These are phyloP conservation scores for Cerceris ruficornis DNA, from an alignment of 2,888 invertebrate species.

Conservation along the genomic window DNA sequence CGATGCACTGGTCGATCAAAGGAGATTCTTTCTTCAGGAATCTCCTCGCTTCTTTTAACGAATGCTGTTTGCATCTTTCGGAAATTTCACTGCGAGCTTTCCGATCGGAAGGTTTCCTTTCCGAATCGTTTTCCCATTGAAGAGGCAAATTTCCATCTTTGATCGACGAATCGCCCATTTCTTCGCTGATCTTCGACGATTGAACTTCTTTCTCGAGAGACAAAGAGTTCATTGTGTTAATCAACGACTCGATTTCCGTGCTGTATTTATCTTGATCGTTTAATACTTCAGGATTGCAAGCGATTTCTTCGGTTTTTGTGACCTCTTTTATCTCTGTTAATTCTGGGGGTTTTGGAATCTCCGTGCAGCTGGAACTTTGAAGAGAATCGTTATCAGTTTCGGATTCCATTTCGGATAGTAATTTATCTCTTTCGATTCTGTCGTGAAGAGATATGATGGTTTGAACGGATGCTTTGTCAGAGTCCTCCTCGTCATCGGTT, in stretches of 20 bases:
- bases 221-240: slow-evolving; percentile 34
- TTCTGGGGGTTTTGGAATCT: neutral
- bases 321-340: neutral
- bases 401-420: neutral
- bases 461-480: slow-evolving; percentile 47
- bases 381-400: neutral
- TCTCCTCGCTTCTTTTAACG: slow-evolving; percentile 46
- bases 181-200: neutral
- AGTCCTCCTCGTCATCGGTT: slow-evolving; percentile 25
- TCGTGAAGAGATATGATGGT: slow-evolving; percentile 40
- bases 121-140: neutral
- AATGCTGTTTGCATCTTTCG: slow-evolving; percentile 52
- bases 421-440: neutral
- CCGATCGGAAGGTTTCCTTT: neutral
- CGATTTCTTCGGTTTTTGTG: neutral
- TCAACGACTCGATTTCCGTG: slow-evolving; percentile 20
- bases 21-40: slow-evolving; percentile 56
- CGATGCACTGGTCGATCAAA: slow-evolving; percentile 55
- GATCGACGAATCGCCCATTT: neutral
- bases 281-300: neutral
- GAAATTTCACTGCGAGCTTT: slow-evolving; percentile 18
- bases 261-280: neutral
- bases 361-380: neutral
- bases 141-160: slow-evolving; percentile 24
- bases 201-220: slow-evolving; percentile 12